Base-by-base conservation (phyloP, 2,113 vertebrate genomes). In the Platichthys stellatus region DNA sequence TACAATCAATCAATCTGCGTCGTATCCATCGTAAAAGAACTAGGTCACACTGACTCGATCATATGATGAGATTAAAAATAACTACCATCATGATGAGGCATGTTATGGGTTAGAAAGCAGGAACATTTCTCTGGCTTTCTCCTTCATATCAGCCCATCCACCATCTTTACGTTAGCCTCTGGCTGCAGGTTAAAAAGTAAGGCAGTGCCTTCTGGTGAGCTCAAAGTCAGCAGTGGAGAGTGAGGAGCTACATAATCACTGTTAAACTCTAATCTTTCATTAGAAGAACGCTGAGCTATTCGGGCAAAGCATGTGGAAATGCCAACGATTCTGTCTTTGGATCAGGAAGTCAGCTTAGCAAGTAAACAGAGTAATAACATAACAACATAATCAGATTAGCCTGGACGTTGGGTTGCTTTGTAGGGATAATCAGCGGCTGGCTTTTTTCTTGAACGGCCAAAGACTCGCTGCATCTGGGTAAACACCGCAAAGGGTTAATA, bases 401-500 rank as follows among this genome's bases (percentile, higher is more conserved):
- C 63, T 17, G 23, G 66, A 84, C 69, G 35, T 8, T 1, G 5
- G 58, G 51, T 35, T 21, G 56, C 24, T 70, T 68, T 78, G 78
- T 59, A 21, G 43, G 58, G 56, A 2, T 78, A 31, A 88, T 35
- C 59, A 72, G 76, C 68, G 60, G 66, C 65, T 49, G 51, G 20
- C 9, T 43, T 49, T 28, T 78, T 78, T 69, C 45, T 73, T 69
- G 74, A 69, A 51, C 67, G n/a, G 76, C 69, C 24, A 13, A 66
- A 63, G 78, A 77, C 56, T 45, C n/a, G 63, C 72, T 80, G 56
- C 59, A 79, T 77, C 72, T 75, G 83, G 77, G 56, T 77, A 17
- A 85, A 85, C 35, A 72, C 26, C 1, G 0, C 35, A 28, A 80
- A 85, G 87, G 82, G 89, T 85, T 86, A 91, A 88, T 63, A 78